Evolutionary conservation across 2,888 invertebrate species (phyloP).

Genomic region (Apantesis nais): DNA sequence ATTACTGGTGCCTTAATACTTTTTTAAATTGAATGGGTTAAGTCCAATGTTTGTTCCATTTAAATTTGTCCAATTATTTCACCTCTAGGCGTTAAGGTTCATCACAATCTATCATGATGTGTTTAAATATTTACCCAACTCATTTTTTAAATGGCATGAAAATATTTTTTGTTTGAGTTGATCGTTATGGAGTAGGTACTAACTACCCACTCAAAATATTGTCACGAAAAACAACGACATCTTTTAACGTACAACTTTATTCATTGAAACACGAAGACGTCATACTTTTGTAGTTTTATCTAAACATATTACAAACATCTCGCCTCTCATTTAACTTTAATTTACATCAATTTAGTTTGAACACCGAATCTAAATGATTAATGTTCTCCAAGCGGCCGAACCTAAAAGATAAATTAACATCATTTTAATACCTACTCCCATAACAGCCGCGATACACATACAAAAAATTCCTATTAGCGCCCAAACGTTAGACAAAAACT

Average conservation of each 20-base stretch:
- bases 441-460: conserved; percentile 56
- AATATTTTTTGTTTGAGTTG: too few species aligned
- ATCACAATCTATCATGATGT: neutral
- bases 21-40: neutral
- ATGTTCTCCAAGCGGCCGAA: conserved; percentile 58
- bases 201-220: neutral
- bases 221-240: neutral
- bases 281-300: conserved; percentile 19
- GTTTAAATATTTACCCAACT: neutral
- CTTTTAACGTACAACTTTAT: neutral
- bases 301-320: conserved; percentile 18
- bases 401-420: conserved; percentile 71
- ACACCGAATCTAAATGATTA: conserved; percentile 61
- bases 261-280: neutral
- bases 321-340: conserved; percentile 33
- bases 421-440: conserved; percentile 72
- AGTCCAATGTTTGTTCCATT: neutral
- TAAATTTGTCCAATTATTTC: neutral
- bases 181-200: too few species aligned
- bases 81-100: neutral
- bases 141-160: too few species aligned
- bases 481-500: conserved; percentile 73
- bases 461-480: conserved; percentile 79
- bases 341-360: conserved; percentile 56
- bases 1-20: neutral